Evolutionary conservation across 2,113 vertebrate species (phyloP).

Genomic region (Hippolais icterina): DNA sequence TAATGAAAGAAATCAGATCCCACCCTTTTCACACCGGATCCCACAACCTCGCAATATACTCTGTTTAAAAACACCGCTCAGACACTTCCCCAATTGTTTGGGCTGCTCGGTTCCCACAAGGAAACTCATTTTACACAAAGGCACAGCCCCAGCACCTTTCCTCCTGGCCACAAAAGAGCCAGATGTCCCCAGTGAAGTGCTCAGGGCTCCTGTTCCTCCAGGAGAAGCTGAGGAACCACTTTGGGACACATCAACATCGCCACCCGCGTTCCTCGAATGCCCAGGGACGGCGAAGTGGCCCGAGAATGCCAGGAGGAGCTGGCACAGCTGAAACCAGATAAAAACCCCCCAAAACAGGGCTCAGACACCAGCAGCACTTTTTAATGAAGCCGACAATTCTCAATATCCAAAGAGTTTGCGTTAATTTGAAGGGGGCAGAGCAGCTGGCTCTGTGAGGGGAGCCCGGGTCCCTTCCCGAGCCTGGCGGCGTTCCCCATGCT

Average conservation of each 20-base stretch:
- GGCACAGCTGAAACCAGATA: not conserved
- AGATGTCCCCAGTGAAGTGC: rapidly evolving
- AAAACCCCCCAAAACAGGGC: not conserved
- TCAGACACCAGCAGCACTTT: not conserved
- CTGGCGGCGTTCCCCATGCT: not conserved
- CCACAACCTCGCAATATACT: not conserved
- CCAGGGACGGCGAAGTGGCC: not conserved
- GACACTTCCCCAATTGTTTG: not conserved
- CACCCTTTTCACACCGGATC: not conserved
- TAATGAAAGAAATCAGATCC: not conserved
- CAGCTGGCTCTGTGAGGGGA: rapidly evolving
- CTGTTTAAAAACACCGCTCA: not conserved
- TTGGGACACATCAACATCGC: rapidly evolving
- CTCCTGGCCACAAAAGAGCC: not conserved
- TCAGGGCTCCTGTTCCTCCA: rapidly evolving
- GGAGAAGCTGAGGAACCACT: not conserved
- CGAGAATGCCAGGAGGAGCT: rapidly evolving
- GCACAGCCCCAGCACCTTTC: not conserved
- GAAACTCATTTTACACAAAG: not conserved
- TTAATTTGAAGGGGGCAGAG: not conserved
- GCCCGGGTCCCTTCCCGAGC: rapidly evolving
- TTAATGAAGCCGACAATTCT: rapidly evolving
- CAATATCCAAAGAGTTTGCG: rapidly evolving
- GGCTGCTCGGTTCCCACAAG: not conserved
- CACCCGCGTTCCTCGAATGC: not conserved